phyloP scores from a whole-genome alignment of 2,888 invertebrate genomes.

The Caenorhabditis sp. region DNA sequence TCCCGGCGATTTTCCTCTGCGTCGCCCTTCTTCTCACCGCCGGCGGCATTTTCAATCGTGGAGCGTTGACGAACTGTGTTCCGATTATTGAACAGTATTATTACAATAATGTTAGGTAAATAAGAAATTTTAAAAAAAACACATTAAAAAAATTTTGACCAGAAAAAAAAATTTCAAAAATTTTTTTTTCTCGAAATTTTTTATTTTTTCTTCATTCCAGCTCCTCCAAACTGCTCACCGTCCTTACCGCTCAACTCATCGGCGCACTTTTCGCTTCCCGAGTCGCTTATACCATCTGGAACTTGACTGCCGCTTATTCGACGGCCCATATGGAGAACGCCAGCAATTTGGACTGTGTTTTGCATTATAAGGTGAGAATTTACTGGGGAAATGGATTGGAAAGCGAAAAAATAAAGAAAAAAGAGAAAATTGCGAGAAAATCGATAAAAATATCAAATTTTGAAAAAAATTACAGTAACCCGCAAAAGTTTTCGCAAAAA shows the following conservation, averaged over 20 bases:
- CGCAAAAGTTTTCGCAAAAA: too few species aligned
- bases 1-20: constrained; percentile 75
- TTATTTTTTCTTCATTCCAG: constrained; percentile 43
- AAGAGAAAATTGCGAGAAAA: too few species aligned
- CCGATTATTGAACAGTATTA: constrained; percentile 73
- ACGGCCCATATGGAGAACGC: constrained; percentile 71
- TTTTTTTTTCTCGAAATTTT: too few species aligned
- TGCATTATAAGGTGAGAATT: constrained; percentile 79
- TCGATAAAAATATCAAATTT: background rate
- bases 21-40: constrained; percentile 73
- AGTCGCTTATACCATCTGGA: constrained; percentile 78
- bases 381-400: too few species aligned
- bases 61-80: constrained; percentile 76
- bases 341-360: constrained; percentile 69
- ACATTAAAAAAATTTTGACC: background rate
- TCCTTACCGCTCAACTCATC: constrained; percentile 73
- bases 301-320: constrained; percentile 71
- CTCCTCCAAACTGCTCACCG: constrained; percentile 66
- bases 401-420: background rate
- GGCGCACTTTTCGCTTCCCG: constrained; percentile 77
- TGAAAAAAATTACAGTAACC: too few species aligned
- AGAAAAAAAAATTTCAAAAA: background rate
- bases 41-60: constrained; percentile 73
- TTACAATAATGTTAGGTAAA: constrained; percentile 64
- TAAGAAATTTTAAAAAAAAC: background rate